Evolutionary conservation across 2,888 invertebrate species (phyloP).

Genomic region (Herminia tarsipennalis): DNA sequence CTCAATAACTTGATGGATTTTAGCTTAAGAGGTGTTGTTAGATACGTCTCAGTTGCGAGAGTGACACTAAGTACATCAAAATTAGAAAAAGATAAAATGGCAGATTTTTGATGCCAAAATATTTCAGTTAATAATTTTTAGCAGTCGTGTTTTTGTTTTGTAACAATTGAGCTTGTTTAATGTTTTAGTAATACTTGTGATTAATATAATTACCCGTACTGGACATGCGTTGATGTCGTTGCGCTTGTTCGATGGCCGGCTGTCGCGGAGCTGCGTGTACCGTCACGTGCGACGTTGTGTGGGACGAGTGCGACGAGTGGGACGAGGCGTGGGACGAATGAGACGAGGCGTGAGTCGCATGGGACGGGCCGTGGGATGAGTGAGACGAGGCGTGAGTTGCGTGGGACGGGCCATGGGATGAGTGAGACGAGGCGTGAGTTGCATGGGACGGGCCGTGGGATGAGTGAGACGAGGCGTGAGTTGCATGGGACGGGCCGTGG

Average conservation of each 20-base stretch:
- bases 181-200: not conserved
- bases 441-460: constrained; percentile 1
- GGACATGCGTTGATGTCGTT: constrained; percentile 74
- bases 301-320: constrained; percentile 5
- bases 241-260: constrained; percentile 55
- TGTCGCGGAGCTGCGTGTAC: constrained; percentile 35
- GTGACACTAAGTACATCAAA: not conserved
- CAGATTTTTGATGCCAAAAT: too few species aligned
- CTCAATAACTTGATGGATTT: too few species aligned
- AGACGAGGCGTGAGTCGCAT: not conserved
- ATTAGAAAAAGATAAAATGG: too few species aligned
- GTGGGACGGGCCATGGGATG: constrained; percentile 22
- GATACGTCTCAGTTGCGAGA: too few species aligned
- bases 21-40: too few species aligned
- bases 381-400: not conserved
- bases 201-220: constrained; percentile 62
- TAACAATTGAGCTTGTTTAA: too few species aligned
- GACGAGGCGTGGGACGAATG: constrained; percentile 5
- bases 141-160: too few species aligned
- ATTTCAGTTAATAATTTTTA: too few species aligned
- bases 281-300: constrained; percentile 9
- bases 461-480: constrained; percentile 2
- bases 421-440: constrained; percentile 17
- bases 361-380: constrained; percentile 4
- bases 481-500: not conserved